A percentile compares a stretch with the other conserved stretches of the same genome.
Evolutionary conservation across 2,113 vertebrate genomes (phyloP).

Genomic region (Hucho hucho): DNA sequence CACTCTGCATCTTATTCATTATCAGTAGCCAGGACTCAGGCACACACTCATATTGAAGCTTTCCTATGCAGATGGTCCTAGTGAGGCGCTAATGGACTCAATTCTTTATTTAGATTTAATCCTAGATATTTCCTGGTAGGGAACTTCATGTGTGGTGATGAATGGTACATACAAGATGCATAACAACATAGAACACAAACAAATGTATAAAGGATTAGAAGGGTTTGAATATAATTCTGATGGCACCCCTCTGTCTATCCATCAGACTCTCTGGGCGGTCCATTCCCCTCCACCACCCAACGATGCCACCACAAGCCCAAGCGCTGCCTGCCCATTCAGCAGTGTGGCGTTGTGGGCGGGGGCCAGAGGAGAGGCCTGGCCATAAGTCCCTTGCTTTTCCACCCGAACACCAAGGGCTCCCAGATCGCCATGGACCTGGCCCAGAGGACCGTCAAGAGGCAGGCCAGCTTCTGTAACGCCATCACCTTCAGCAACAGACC

Average conservation of each 20-base stretch:
- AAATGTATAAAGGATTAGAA: too few relatives aligned
- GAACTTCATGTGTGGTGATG: too few relatives aligned
- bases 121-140: too few relatives aligned
- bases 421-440: slow-evolving; percentile 94
- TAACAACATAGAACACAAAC: too few relatives aligned
- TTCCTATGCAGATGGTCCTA: neutral
- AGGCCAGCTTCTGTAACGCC: slow-evolving; percentile 97
- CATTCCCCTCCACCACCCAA: slow-evolving; percentile 84
- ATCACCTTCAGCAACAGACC: slow-evolving; percentile 96
- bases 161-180: too few relatives aligned
- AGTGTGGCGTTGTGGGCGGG: slow-evolving; percentile 56
- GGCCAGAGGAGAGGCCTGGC: slow-evolving; percentile 74
- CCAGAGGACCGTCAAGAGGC: slow-evolving; percentile 91
- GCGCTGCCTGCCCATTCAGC: slow-evolving; percentile 82
- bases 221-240: too few relatives aligned
- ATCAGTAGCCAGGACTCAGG: neutral
- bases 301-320: slow-evolving; percentile 96
- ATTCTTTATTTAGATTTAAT: neutral
- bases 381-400: slow-evolving; percentile 91
- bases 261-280: slow-evolving; percentile 88
- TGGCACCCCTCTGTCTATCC: slow-evolving; percentile 12
- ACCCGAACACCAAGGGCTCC: slow-evolving; percentile 92
- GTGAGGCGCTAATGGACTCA: neutral
- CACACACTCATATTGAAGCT: neutral
- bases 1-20: slow-evolving; percentile 16